These are phyloP conservation scores for Aurelia aurita DNA, from an alignment of 30 jellyfish, hydroid and myxozoan species.

Conservation along the genomic window DNA sequence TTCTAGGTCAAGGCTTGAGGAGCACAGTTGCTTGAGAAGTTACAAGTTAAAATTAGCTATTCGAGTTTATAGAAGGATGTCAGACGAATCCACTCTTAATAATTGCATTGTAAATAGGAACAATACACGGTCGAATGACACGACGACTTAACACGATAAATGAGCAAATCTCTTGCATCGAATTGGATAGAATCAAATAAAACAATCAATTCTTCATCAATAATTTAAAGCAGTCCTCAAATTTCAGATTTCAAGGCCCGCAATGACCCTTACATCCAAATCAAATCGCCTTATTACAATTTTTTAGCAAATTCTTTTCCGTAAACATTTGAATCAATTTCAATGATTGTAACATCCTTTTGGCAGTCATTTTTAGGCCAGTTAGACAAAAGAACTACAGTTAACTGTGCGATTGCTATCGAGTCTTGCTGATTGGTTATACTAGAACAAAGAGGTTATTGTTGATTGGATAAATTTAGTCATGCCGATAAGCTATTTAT, in stretches of 20 bases:
- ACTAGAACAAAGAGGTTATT: too few species aligned
- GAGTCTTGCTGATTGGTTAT: too few species aligned
- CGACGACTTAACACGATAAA: constrained; percentile 25
- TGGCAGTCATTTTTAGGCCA: too few species aligned
- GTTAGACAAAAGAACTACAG: too few species aligned
- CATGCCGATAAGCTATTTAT: too few species aligned
- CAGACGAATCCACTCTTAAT: constrained; percentile 7
- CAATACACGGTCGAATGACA: constrained; percentile 51
- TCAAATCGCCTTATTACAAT: constrained; percentile 46
- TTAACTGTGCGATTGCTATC: too few species aligned
- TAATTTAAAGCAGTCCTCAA: constrained; percentile 20
- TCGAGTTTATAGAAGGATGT: constrained; percentile 13
- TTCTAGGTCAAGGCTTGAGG: constrained; percentile 36
- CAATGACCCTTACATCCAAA: constrained; percentile 48
- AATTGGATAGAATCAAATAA: background rate
- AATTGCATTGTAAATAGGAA: constrained; percentile 26
- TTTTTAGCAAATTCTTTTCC: background rate
- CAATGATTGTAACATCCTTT: too few species aligned
- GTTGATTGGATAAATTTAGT: too few species aligned
- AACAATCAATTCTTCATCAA: constrained; percentile 24
- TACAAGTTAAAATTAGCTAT: constrained; percentile 19
- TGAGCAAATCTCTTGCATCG: constrained; percentile 32
- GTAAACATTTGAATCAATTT: too few species aligned
- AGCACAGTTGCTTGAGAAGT: constrained; percentile 9
- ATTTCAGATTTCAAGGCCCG: constrained; percentile 52